Conservation (phyloP, 1,140 invertebrate genomes). For the Plodia interpunctella region DNA sequence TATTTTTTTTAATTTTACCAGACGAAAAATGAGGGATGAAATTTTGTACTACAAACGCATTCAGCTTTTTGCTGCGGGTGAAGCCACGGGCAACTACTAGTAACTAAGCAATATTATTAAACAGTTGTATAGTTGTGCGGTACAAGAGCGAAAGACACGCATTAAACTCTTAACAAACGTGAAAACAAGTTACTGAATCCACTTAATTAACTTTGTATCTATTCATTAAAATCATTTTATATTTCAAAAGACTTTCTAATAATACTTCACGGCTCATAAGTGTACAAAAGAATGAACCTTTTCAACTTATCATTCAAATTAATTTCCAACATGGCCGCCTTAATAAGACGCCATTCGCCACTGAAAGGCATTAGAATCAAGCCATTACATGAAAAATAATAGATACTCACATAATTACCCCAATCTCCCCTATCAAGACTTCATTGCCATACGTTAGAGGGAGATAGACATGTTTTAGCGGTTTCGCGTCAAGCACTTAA, state of each 20-base stretch:
- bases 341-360: constrained; percentile 49
- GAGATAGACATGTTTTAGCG: constrained; percentile 38
- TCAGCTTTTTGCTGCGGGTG: too few relatives aligned
- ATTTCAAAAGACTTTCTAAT: not conserved
- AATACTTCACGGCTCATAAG: constrained; percentile 7
- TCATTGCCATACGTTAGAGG: constrained; percentile 25
- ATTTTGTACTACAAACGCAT: too few relatives aligned
- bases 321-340: constrained; percentile 57
- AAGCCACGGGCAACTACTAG: too few relatives aligned
- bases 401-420: constrained; percentile 68
- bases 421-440: constrained; percentile 41
- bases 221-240: not conserved
- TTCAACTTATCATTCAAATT: constrained; percentile 41
- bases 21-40: too few relatives aligned
- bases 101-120: too few relatives aligned
- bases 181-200: constrained; percentile 7
- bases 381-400: constrained; percentile 66
- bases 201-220: constrained; percentile 12
- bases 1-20: too few relatives aligned
- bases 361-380: constrained; percentile 59
- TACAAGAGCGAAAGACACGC: too few relatives aligned
- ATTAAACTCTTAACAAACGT: too few relatives aligned
- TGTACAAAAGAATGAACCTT: constrained; percentile 7
- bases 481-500: constrained; percentile 62
- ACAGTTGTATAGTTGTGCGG: not conserved